Base-by-base conservation (phyloP, 2,113 vertebrate species). In the Poeciliopsis prolifica region DNA sequence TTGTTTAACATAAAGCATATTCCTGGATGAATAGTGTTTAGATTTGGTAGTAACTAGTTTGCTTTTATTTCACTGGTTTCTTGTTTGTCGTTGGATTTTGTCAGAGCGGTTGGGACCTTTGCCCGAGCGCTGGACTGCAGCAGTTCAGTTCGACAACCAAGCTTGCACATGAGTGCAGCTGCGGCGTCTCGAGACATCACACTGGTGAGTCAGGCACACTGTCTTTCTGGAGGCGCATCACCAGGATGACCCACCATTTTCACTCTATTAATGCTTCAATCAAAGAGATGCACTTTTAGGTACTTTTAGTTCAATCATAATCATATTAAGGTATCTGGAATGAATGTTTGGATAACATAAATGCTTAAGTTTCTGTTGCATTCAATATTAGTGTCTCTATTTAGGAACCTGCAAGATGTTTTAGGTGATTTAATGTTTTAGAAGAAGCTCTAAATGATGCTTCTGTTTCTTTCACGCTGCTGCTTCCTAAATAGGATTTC, bases 151-250 rank as follows among this genome's bases (percentile, higher is more conserved):
- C 92, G 97, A 88, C 97, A 99, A 79, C 97, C 97, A 8, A 99
- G 97, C 88, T 93, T 99, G 93, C 97, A 99, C 87, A 99, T 99
- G 97, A 99, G 97, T 9, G 97, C 97, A 24, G 97, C 97, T 9
- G 97, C 97, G 70, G 97, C 97, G 74, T 99, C 97, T 10, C 93
- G 97, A 81, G 97, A 99, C 91, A 99, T 99, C 93, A 99, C 97
- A 35, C 92, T 99, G 97, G 97, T 99, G 92, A 91, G 95, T 69
- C 19, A 29, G 22, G 68, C 28, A 10, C 68, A 2, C 33, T 13
- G 54, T 33, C 70, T 70, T 51, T 28, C 15, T 31, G 60, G 70
- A 61, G 29, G 17, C 15, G 14, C 42, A 44, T 14, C 14, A 15
- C 4, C 15, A 14, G 19, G 17, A 6, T 17, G 14, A 19, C 44